phyloP scores from a whole-genome alignment of 2,797 vertebrate species.

The Zalophus californianus region DNA sequence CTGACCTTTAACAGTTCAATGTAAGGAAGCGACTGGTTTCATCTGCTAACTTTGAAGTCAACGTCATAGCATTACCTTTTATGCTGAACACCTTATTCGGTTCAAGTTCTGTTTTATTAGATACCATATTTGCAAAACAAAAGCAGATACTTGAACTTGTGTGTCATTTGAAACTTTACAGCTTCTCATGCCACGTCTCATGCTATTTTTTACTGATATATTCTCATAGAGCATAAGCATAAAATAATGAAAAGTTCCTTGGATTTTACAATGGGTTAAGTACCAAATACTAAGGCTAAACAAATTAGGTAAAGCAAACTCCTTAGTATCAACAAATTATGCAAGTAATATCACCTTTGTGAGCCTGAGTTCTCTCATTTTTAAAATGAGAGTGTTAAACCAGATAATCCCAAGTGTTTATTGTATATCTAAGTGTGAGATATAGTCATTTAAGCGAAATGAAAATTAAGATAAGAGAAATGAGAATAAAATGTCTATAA shows the following conservation, averaged over 20 bases:
- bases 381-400: not conserved
- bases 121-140: conserved; percentile 38
- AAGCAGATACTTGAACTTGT: not conserved
- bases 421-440: not conserved
- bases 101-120: conserved; percentile 32
- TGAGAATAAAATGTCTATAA: not conserved
- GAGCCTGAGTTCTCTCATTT: not conserved
- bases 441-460: conserved; percentile 12
- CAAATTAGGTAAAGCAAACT: not conserved
- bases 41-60: conserved; percentile 38
- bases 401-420: not conserved
- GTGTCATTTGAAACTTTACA: not conserved
- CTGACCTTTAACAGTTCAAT: conserved; percentile 34
- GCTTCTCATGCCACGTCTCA: not conserved
- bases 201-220: not conserved
- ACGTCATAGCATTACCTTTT: conserved; percentile 48
- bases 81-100: not conserved
- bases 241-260: not conserved
- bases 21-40: conserved; percentile 40
- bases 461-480: conserved; percentile 31
- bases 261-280: not conserved
- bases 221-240: not conserved
- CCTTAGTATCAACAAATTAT: not conserved
- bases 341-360: not conserved
- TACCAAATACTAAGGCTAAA: not conserved